phyloP scores from a whole-genome alignment of 1,140 invertebrate genomes.

The Cydia pomonella region DNA sequence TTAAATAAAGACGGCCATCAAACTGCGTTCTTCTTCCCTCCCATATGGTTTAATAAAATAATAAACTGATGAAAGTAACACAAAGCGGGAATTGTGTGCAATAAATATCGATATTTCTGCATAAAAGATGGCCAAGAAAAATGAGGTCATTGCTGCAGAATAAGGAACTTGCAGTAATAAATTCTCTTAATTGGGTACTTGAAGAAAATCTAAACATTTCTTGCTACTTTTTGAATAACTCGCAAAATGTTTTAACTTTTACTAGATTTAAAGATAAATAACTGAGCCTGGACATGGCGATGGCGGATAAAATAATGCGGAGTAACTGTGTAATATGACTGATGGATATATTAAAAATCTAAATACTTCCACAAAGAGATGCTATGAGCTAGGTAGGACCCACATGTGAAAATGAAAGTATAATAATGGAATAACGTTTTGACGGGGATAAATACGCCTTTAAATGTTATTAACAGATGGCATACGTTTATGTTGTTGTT shows the following conservation, averaged over 20 bases:
- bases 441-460: too few relatives aligned
- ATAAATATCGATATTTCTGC: conserved; percentile 3
- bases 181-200: not conserved
- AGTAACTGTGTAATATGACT: too few relatives aligned
- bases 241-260: not conserved
- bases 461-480: too few relatives aligned
- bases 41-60: not conserved
- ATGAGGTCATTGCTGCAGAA: not conserved
- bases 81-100: not conserved
- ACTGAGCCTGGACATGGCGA: too few relatives aligned
- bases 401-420: too few relatives aligned
- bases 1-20: not conserved
- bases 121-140: not conserved
- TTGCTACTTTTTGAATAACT: not conserved
- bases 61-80: not conserved
- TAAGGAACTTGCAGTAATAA: not conserved
- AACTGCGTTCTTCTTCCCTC: not conserved
- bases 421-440: too few relatives aligned
- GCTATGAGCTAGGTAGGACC: too few relatives aligned
- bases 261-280: not conserved
- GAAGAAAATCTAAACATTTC: not conserved
- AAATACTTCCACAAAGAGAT: too few relatives aligned
- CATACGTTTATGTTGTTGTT: too few relatives aligned
- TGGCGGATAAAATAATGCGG: too few relatives aligned
- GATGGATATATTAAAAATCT: too few relatives aligned